Evolutionary conservation across 2,888 invertebrate genomes (phyloP), one percentile per base, ranked within the genome.

Genomic region (Rosalia funebris): DNA sequence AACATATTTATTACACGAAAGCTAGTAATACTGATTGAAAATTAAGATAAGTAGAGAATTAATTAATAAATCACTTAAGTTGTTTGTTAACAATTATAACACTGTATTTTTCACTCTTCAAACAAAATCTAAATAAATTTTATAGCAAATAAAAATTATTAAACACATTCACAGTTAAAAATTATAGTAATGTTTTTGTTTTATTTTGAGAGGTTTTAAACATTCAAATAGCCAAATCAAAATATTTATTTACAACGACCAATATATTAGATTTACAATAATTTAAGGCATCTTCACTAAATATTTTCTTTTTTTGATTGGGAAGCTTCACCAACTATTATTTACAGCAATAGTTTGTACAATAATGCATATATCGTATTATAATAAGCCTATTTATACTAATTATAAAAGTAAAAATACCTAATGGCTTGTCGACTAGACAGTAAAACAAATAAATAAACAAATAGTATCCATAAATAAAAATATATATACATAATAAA

Each of bases 201-300:
- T n/a, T n/a, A n/a, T n/a, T n/a, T n/a, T n/a, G n/a, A n/a, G n/a
- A n/a, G n/a, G n/a, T n/a, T n/a, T n/a, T n/a, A n/a, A n/a, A n/a
- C n/a, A n/a, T n/a, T n/a, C n/a, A n/a, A n/a, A 34, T 52, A 55
- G 54, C 61, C 60, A 66, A 64, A 64, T 66, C 62, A 62, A 66
- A 60, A 66, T 62, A 36, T 68, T 68, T 70, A 70, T 73, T 66
- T 68, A 71, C 69, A 71, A 68, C 68, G 70, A 63, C 57, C 69
- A 72, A 76, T 77, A 77, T 77, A 78, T 77, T 76, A 76, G 71
- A 70, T 70, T 75, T 70, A 64, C 63, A 72, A 75, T 75, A 76
- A 76, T 72, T 77, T 75, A 76, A 75, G 75, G 74, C 74, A 73
- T 57, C 66, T 60, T 62, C 39, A 56, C 55, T 57, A 62, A 60